These are phyloP conservation scores for Melanophora roralis DNA, from an alignment of 2,888 invertebrate species.

Conservation along the genomic window DNA sequence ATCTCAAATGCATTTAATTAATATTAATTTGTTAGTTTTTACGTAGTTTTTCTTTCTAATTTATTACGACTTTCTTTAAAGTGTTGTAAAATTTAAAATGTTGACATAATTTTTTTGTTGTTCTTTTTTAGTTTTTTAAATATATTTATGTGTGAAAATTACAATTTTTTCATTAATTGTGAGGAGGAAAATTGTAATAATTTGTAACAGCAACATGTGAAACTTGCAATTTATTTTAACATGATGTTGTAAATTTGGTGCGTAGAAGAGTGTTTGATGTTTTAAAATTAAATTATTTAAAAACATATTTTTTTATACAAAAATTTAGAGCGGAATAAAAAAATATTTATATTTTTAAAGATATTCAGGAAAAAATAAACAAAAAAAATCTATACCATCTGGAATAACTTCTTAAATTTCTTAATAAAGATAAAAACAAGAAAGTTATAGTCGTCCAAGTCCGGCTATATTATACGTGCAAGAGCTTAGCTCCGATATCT, in stretches of 20 bases:
- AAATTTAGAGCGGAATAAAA: too few species aligned
- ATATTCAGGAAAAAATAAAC: too few species aligned
- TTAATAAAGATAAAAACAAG: too few species aligned
- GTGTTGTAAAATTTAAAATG: conserved; percentile 46
- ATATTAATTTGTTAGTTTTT: conserved; percentile 44
- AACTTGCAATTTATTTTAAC: too few species aligned
- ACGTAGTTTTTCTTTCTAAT: conserved; percentile 15
- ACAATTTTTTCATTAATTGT: conserved; percentile 8
- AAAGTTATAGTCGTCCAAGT: too few species aligned
- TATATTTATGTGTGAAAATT: conserved; percentile 54
- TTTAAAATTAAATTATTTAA: neutral
- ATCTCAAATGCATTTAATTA: conserved; percentile 48
- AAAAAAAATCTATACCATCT: too few species aligned
- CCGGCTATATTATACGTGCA: too few species aligned
- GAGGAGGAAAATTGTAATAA: neutral
- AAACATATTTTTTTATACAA: too few species aligned
- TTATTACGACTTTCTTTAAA: conserved; percentile 46
- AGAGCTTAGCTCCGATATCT: too few species aligned
- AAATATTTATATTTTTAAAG: too few species aligned
- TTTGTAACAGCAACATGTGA: too few species aligned
- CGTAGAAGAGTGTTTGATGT: neutral
- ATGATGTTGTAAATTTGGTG: neutral
- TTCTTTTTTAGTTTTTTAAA: neutral
- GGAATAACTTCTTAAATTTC: too few species aligned
- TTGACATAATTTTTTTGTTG: conserved; percentile 57